Evolutionary conservation across 2,888 invertebrate species (phyloP).

Genomic region (Balanococcus diminutus): DNA sequence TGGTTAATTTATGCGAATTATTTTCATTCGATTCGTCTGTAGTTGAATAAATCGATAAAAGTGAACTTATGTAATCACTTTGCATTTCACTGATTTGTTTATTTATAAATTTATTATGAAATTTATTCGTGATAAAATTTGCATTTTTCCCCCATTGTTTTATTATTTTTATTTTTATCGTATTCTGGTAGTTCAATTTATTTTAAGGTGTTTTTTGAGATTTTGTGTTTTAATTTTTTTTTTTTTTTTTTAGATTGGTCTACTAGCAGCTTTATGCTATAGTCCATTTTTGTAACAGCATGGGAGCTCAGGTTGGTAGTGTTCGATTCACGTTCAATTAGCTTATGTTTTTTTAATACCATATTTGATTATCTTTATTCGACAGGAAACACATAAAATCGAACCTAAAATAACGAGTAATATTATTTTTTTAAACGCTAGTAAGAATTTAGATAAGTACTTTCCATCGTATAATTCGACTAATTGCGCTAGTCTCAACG

Average conservation of each 20-base stretch:
- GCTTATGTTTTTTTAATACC: background rate
- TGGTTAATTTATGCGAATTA: background rate
- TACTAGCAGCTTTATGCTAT: constrained; percentile 56
- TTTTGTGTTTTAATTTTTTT: constrained; percentile 35
- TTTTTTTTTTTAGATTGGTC: constrained; percentile 56
- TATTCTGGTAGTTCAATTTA: constrained; percentile 4
- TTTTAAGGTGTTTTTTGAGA: constrained; percentile 3
- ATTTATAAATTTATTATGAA: background rate
- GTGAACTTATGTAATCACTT: background rate
- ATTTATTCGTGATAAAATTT: background rate
- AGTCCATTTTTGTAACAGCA: constrained; percentile 56
- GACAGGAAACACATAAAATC: background rate
- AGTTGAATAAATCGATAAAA: background rate
- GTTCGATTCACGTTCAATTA: constrained; percentile 1
- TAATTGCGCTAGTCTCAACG: constrained; percentile 5
- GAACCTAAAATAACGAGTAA: background rate
- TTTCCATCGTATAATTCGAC: background rate
- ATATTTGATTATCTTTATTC: background rate
- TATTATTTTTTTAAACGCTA: background rate
- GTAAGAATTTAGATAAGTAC: background rate
- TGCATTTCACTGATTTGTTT: background rate
- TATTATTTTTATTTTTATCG: constrained; percentile 7
- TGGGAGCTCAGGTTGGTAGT: constrained; percentile 56
- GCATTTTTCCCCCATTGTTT: constrained; percentile 43
- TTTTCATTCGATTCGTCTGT: background rate